A percentile compares a stretch with the other conserved stretches of the same genome.
phyloP scores from a whole-genome alignment of 2,888 invertebrate genomes.

The Disparrhopalites patrizii region DNA sequence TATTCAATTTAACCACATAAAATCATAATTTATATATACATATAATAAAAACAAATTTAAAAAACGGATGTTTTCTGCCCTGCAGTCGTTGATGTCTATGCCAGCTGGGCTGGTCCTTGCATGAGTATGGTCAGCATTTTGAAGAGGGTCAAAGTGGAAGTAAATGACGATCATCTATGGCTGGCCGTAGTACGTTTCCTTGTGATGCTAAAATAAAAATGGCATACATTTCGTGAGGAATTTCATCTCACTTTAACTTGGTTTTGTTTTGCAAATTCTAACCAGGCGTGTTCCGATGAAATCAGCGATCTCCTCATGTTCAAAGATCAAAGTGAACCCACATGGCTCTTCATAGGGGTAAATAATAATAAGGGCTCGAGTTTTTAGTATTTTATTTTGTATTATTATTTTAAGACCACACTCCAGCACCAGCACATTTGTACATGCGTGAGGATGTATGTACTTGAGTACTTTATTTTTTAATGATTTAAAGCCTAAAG shows the following conservation, averaged over 20 bases:
- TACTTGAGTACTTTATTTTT: too few relatives aligned
- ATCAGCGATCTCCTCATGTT: slow-evolving; percentile 42
- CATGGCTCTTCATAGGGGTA: slow-evolving; percentile 44
- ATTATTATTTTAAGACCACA: too few relatives aligned
- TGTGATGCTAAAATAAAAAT: too few relatives aligned
- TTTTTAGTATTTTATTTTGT: too few relatives aligned
- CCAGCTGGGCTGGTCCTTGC: slow-evolving; percentile 46
- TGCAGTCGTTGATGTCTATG: slow-evolving; percentile 45
- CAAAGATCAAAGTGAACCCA: slow-evolving; percentile 45
- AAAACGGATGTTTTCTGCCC: background rate
- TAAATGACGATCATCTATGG: slow-evolving; percentile 42
- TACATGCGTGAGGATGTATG: too few relatives aligned
- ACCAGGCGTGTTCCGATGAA: slow-evolving; percentile 37
- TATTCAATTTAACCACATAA: background rate
- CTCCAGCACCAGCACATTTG: too few relatives aligned
- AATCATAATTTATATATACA: background rate
- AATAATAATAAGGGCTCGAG: too few relatives aligned
- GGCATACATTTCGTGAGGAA: too few relatives aligned
- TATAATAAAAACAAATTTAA: background rate
- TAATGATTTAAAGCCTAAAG: too few relatives aligned
- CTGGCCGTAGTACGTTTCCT: slow-evolving; percentile 27
- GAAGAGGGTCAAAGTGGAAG: slow-evolving; percentile 43
- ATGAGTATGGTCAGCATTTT: slow-evolving; percentile 39
- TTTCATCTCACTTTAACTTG: too few relatives aligned
- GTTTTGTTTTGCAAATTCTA: background rate